phyloP scores from a whole-genome alignment of 35 echinoderm and acorn worm species.

The Anneissia japonica region DNA sequence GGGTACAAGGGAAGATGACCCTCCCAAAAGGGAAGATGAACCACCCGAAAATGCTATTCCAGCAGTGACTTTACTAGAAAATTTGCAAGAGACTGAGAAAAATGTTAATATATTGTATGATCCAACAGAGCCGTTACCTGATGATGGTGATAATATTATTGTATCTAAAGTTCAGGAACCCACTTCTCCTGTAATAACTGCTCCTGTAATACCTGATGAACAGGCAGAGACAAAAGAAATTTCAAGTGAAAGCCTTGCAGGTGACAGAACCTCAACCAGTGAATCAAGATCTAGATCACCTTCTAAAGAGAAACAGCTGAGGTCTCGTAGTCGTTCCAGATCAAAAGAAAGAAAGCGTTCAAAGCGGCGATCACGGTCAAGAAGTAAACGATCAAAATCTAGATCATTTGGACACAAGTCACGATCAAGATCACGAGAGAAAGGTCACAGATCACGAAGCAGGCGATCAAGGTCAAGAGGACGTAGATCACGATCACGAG shows the following conservation, averaged over 20 bases:
- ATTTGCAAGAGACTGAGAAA: not conserved
- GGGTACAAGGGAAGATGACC: not conserved
- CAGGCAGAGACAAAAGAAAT: not conserved
- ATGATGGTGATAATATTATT: too few species aligned
- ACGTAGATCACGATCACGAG: not conserved
- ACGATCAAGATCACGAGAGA: not conserved
- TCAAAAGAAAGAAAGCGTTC: not conserved
- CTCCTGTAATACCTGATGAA: not conserved
- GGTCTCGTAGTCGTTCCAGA: not conserved
- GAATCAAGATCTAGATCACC: not conserved
- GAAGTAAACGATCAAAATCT: not conserved
- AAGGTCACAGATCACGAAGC: not conserved
- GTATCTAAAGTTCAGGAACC: too few species aligned
- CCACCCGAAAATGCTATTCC: not conserved
- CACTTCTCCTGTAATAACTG: not conserved
- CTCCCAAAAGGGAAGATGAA: not conserved
- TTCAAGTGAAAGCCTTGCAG: not conserved
- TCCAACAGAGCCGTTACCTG: not conserved
- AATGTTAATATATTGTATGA: not conserved
- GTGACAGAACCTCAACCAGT: not conserved
- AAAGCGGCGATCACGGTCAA: not conserved
- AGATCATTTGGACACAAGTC: not conserved
- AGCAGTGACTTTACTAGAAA: not conserved
- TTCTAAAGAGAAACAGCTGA: not conserved
- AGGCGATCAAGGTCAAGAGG: not conserved